Conservation (phyloP, 1,140 invertebrate genomes). For the Camponotus floridanus region DNA sequence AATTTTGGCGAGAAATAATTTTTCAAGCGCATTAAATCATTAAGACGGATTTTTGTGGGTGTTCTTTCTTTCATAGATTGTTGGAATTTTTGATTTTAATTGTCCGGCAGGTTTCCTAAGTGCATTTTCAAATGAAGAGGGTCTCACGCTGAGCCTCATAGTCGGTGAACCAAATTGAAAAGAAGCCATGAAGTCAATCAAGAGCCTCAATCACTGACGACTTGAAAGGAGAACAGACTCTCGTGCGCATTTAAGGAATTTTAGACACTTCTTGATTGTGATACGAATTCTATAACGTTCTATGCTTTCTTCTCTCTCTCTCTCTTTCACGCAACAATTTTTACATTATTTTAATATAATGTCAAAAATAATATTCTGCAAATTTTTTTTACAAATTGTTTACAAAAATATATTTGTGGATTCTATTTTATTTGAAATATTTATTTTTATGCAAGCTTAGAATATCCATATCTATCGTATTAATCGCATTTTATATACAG, state of each 20-base stretch:
- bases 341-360: background rate
- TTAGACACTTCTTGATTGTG: background rate
- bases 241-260: conserved; percentile 34
- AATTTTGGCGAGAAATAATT: background rate
- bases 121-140: conserved; percentile 36
- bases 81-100: background rate
- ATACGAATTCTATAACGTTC: background rate
- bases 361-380: background rate
- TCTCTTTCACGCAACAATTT: background rate
- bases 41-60: background rate
- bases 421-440: background rate
- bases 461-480: too few relatives aligned
- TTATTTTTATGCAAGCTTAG: background rate
- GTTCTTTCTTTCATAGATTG: background rate
- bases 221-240: background rate
- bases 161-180: conserved; percentile 62
- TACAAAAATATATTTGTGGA: background rate
- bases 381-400: background rate
- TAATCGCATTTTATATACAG: too few relatives aligned
- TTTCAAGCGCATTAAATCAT: background rate
- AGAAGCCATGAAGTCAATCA: conserved; percentile 71
- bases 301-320: too few relatives aligned
- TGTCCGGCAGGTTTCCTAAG: conserved; percentile 32
- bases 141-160: conserved; percentile 43
- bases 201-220: conserved; percentile 39